Evolutionary conservation across 2,797 vertebrate species (phyloP).

Genomic region (Pseudopleuronectes americanus): DNA sequence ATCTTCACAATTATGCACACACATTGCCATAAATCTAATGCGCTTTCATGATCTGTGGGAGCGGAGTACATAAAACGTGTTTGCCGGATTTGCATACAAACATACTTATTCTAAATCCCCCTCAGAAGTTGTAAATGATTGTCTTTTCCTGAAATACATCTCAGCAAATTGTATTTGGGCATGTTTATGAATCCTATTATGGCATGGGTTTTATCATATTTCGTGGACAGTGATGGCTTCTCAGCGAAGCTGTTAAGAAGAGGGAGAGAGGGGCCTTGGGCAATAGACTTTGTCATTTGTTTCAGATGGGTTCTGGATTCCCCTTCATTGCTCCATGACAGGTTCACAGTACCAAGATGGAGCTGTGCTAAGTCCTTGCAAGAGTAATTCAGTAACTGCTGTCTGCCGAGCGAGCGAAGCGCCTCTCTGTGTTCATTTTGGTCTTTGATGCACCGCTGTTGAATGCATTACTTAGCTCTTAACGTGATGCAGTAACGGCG

Average conservation of each 20-base stretch:
- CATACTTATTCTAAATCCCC: conserved; percentile 93
- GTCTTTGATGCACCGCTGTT: conserved; percentile 38
- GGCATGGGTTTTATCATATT: conserved; percentile 92
- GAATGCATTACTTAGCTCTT: conserved; percentile 42
- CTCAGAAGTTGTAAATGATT: conserved; percentile 97
- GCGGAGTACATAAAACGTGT: conserved; percentile 93
- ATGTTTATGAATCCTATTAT: conserved; percentile 98
- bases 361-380: conserved; percentile 77
- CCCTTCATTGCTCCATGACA: conserved; percentile 82
- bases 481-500: conserved; percentile 20
- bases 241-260: conserved; percentile 87
- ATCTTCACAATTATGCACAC: conserved; percentile 87
- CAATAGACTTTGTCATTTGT: conserved; percentile 92
- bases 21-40: conserved; percentile 93
- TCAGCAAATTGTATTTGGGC: conserved; percentile 98
- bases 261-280: conserved; percentile 86
- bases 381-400: conserved; percentile 83
- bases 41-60: conserved; percentile 93
- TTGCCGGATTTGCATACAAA: conserved; percentile 91
- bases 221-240: conserved; percentile 92
- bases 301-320: conserved; percentile 85
- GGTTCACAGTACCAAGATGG: conserved; percentile 83
- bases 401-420: conserved; percentile 71
- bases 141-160: conserved; percentile 97
- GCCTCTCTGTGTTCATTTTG: conserved; percentile 58